Percentiles rank a stretch among this genome's conserved stretches.
Evolutionary conservation across 2,888 invertebrate genomes (phyloP).

Genomic region (Apamea anceps): DNA sequence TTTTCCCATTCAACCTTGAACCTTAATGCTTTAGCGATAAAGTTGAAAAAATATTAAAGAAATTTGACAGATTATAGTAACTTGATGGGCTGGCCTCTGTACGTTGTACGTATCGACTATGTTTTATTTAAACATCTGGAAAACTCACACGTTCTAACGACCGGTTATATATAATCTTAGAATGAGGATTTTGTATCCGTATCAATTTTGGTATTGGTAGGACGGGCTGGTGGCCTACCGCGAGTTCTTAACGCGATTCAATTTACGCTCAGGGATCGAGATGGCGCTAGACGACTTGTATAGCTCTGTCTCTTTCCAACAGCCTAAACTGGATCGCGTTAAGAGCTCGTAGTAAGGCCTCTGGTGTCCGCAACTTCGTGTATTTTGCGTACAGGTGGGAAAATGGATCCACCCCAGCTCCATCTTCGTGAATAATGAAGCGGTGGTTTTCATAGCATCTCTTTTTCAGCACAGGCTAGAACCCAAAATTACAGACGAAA

Average conservation of each 20-base stretch:
- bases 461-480: background rate
- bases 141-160: background rate
- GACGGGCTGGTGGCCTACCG: too few relatives aligned
- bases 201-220: background rate
- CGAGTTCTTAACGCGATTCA: too few relatives aligned
- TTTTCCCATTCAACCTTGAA: too few relatives aligned
- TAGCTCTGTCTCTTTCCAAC: too few relatives aligned
- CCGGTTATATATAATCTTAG: background rate
- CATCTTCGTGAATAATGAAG: background rate
- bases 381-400: background rate
- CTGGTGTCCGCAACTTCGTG: background rate
- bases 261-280: too few relatives aligned
- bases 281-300: too few relatives aligned
- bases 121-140: background rate
- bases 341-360: too few relatives aligned
- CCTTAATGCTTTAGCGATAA: too few relatives aligned
- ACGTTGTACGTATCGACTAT: background rate
- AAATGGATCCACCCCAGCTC: background rate
- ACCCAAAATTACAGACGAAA: background rate
- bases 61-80: too few relatives aligned
- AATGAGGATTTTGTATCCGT: background rate
- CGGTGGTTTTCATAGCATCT: background rate
- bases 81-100: too few relatives aligned
- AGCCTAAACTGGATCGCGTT: too few relatives aligned
- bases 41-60: too few relatives aligned